Evolutionary conservation across 1,140 invertebrate genomes (phyloP).

Genomic region (Nilaparvata lugens): DNA sequence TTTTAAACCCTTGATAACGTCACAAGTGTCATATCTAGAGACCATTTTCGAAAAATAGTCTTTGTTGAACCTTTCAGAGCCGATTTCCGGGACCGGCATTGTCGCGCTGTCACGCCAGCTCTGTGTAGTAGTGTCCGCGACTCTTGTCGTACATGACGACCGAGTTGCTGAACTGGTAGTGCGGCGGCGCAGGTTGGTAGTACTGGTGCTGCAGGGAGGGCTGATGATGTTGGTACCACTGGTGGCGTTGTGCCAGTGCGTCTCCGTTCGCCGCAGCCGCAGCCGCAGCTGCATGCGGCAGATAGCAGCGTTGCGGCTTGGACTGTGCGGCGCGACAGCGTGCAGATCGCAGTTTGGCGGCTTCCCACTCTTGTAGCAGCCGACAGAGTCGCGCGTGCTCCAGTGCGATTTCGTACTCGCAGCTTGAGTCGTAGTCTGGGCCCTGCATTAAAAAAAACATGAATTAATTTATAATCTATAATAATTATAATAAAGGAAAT

Average conservation of each 20-base stretch:
- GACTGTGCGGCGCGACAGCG: conserved; percentile 6
- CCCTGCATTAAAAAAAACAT: conserved; percentile 16
- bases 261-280: conserved; percentile 4
- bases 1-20: too few relatives aligned
- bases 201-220: background rate
- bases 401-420: conserved; percentile 23
- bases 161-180: conserved; percentile 18
- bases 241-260: background rate
- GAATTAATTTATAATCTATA: background rate
- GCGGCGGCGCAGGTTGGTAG: background rate
- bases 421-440: conserved; percentile 22
- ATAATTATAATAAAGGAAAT: too few relatives aligned
- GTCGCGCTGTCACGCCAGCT: conserved; percentile 22
- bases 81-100: background rate
- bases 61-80: too few relatives aligned
- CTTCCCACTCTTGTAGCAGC: conserved; percentile 23
- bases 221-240: conserved; percentile 2
- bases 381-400: conserved; percentile 21
- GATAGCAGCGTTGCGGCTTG: conserved; percentile 1
- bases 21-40: too few relatives aligned
- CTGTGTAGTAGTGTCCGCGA: conserved; percentile 22
- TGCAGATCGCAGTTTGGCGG: conserved; percentile 19
- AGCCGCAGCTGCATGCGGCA: background rate
- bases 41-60: too few relatives aligned
- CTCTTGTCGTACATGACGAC: conserved; percentile 24